These are phyloP conservation scores for Homarus gammarus DNA, from an alignment of 2,888 invertebrate species.

Conservation along the genomic window DNA sequence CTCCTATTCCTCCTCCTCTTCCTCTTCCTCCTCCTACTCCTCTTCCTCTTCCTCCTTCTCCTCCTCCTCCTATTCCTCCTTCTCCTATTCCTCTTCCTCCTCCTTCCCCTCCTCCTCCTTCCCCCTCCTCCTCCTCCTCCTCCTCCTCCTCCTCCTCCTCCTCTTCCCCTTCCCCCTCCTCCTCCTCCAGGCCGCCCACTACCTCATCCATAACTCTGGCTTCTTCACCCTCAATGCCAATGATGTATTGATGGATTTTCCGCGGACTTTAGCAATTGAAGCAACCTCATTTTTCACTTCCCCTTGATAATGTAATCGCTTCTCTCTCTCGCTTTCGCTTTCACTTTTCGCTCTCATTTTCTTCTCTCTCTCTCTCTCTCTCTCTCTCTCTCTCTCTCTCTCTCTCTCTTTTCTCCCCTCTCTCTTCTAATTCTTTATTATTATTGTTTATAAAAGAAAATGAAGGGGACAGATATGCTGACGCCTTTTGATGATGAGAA, in stretches of 20 bases:
- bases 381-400: background rate
- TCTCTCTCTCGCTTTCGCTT: background rate
- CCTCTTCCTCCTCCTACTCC: background rate
- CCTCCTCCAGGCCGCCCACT: background rate
- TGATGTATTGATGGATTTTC: no score
- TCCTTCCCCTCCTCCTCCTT: background rate
- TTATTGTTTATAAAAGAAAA: no score
- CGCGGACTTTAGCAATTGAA: background rate
- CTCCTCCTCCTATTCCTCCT: background rate
- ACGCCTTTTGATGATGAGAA: no score
- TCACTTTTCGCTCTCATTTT: background rate
- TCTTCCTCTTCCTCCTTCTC: background rate
- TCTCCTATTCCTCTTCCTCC: background rate
- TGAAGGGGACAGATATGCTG: no score
- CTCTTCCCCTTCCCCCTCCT: constrained; percentile 5
- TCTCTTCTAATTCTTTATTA: no score
- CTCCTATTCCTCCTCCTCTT: background rate
- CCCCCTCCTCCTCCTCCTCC: background rate
- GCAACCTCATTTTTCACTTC: background rate
- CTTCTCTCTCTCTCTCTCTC: no score
- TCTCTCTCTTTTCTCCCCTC: background rate
- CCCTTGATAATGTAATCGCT: no score
- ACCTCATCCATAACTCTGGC: background rate
- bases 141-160: background rate
- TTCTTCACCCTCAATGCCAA: background rate